These are phyloP conservation scores for Ecdyonurus torrentis DNA, from an alignment of 2,888 invertebrate species.

Conservation along the genomic window DNA sequence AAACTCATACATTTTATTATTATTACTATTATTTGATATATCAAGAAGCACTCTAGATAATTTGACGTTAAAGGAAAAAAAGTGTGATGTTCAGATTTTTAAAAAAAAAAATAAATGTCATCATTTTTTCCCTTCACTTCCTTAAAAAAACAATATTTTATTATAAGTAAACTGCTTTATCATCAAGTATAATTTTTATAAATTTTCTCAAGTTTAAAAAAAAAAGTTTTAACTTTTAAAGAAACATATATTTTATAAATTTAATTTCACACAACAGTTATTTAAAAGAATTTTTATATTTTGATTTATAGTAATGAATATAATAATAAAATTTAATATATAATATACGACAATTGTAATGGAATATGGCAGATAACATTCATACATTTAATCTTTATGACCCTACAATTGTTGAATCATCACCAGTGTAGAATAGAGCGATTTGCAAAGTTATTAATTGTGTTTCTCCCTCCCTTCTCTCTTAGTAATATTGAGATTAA, in stretches of 20 bases:
- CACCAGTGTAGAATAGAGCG: too few species aligned
- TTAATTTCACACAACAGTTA: background rate
- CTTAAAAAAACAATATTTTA: too few species aligned
- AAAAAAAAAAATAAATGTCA: too few species aligned
- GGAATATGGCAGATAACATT: background rate
- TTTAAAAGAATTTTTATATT: background rate
- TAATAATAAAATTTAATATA: background rate
- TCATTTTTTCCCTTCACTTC: too few species aligned
- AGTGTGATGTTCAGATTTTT: too few species aligned
- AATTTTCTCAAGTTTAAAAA: background rate
- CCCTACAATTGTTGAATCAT: conserved; percentile 2
- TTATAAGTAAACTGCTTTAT: too few species aligned
- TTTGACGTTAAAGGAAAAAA: too few species aligned
- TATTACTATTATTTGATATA: background rate
- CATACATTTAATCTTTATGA: background rate
- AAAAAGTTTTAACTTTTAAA: too few species aligned
- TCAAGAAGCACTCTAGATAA: background rate
- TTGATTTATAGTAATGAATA: background rate
- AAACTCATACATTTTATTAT: too few species aligned
- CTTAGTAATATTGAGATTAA: background rate
- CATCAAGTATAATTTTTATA: background rate
- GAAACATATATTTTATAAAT: too few species aligned
- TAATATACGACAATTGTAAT: background rate
- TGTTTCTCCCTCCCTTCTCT: background rate
- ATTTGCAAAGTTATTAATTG: conserved; percentile 1